phyloP scores from a whole-genome alignment of 2,888 invertebrate genomes.

The Drosophila vallismaia region DNA sequence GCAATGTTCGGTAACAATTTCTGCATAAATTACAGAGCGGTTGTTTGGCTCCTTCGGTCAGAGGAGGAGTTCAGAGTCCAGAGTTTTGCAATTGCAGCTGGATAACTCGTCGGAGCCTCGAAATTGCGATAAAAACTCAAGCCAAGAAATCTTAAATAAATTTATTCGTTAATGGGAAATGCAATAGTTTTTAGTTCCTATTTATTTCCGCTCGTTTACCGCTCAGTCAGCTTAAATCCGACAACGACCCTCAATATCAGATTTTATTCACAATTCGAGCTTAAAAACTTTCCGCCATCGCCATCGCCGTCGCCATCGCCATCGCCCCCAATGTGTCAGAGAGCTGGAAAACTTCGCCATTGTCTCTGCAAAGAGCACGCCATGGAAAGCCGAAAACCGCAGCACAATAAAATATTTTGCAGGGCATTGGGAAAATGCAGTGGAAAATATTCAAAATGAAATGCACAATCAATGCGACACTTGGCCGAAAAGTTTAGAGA shows the following conservation, averaged over 20 bases:
- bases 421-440: constrained; percentile 26
- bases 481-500: constrained; percentile 63
- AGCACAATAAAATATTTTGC: constrained; percentile 67
- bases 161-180: not conserved
- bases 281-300: constrained; percentile 18
- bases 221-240: constrained; percentile 14
- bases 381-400: constrained; percentile 49
- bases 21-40: constrained; percentile 69
- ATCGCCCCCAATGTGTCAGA: constrained; percentile 58
- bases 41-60: constrained; percentile 23
- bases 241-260: constrained; percentile 8
- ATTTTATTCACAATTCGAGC: not conserved
- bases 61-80: constrained; percentile 4
- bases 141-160: not conserved
- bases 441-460: constrained; percentile 40
- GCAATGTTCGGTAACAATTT: constrained; percentile 72
- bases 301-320: not conserved
- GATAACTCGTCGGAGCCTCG: constrained; percentile 19
- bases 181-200: not conserved
- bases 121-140: constrained; percentile 7
- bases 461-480: constrained; percentile 66
- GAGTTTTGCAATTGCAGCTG: constrained; percentile 34
- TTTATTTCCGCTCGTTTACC: constrained; percentile 15
- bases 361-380: constrained; percentile 3
- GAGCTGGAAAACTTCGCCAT: constrained; percentile 53